These are phyloP conservation scores for Pyralis farinalis DNA, from an alignment of 2,888 invertebrate genomes.

Conservation along the genomic window DNA sequence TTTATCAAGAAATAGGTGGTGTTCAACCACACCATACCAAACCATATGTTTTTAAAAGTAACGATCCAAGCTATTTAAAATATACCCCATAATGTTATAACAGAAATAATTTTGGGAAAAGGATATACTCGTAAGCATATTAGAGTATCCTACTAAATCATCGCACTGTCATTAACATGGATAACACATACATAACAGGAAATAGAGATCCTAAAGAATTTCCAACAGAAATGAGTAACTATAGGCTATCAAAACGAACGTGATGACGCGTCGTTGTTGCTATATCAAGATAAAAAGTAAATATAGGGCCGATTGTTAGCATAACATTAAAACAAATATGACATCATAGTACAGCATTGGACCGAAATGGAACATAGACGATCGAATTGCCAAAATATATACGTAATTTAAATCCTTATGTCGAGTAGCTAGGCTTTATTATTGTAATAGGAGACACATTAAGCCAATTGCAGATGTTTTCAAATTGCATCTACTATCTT, in stretches of 20 bases:
- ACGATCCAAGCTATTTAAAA: too few species aligned
- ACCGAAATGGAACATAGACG: constrained; percentile 36
- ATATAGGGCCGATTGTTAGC: constrained; percentile 43
- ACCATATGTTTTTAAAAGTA: too few species aligned
- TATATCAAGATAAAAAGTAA: constrained; percentile 47
- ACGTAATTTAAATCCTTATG: constrained; percentile 17
- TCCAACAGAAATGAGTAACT: constrained; percentile 6
- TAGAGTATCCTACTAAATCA: too few species aligned
- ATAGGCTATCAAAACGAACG: constrained; percentile 4
- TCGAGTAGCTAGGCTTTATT: background rate
- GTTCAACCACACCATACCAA: background rate
- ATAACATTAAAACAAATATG: constrained; percentile 43
- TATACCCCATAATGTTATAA: too few species aligned
- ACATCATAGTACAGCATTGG: constrained; percentile 49
- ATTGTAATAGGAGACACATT: background rate
- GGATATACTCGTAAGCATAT: too few species aligned
- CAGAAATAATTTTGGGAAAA: too few species aligned
- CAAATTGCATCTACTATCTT: background rate
- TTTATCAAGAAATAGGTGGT: background rate
- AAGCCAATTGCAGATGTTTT: background rate
- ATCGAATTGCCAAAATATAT: constrained; percentile 45
- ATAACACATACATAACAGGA: too few species aligned
- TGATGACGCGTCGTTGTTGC: constrained; percentile 19
- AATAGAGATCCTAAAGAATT: constrained; percentile 2
- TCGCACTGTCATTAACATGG: too few species aligned